Percentiles rank a stretch among this genome's conserved stretches.
Evolutionary conservation across 92 coral and sea anemone genomes (phyloP).

Genomic region (Hydrozoanthus gracilis): DNA sequence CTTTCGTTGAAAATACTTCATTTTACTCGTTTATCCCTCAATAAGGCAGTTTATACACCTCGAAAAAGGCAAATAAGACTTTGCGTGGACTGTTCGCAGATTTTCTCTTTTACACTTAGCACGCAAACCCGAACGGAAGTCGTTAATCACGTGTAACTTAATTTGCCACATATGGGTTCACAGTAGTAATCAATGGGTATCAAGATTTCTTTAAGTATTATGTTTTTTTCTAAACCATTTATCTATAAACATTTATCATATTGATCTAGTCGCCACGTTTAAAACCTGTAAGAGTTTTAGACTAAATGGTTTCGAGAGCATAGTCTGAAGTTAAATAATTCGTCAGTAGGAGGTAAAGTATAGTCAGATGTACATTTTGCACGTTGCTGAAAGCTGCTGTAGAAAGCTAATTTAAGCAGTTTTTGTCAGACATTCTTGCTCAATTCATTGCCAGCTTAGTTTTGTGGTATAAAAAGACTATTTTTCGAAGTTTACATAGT

Average conservation of each 20-base stretch:
- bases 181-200: background rate
- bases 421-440: background rate
- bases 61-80: too few species aligned
- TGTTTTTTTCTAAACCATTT: background rate
- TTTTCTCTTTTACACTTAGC: background rate
- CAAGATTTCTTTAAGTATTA: background rate
- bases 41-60: too few species aligned
- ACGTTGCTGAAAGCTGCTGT: slow-evolving; percentile 9
- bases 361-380: background rate
- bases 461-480: background rate
- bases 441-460: background rate
- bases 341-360: background rate
- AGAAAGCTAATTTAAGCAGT: slow-evolving; percentile 1
- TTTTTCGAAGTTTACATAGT: background rate
- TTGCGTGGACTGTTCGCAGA: too few species aligned
- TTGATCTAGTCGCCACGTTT: too few species aligned
- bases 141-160: background rate
- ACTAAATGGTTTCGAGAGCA: background rate
- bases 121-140: background rate
- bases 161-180: slow-evolving; percentile 5
- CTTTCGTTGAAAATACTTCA: too few species aligned
- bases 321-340: background rate
- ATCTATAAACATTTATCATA: background rate
- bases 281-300: background rate
- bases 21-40: too few species aligned